phyloP scores from a whole-genome alignment of 2,113 vertebrate genomes.

The Podarcis cretensis region DNA sequence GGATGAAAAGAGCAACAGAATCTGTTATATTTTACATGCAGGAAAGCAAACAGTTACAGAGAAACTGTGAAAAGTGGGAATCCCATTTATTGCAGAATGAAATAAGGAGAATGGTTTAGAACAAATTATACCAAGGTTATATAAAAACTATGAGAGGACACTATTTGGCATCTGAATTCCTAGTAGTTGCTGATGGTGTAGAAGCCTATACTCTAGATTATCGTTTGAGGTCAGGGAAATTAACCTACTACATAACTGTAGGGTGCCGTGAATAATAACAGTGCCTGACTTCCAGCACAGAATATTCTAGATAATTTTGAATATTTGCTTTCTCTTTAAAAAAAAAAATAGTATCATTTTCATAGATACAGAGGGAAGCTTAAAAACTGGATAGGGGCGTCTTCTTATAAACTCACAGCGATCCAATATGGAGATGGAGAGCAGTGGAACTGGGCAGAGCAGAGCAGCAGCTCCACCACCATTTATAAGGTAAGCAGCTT shows the following conservation, averaged over 20 bases:
- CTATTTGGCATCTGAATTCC: background rate
- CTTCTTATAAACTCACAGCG: background rate
- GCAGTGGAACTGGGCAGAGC: no score
- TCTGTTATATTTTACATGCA: conserved; percentile 33
- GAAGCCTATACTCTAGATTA: background rate
- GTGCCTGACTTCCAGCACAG: background rate
- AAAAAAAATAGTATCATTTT: background rate
- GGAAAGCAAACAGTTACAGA: conserved; percentile 15
- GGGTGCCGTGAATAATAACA: background rate
- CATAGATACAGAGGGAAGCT: background rate
- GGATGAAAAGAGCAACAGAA: background rate
- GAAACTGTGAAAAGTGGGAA: conserved; percentile 20
- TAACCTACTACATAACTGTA: background rate
- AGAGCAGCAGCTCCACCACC: no score
- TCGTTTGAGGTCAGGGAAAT: conserved; percentile 2
- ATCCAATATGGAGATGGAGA: no score
- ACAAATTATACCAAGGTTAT: background rate
- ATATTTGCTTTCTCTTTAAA: background rate
- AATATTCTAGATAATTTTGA: background rate
- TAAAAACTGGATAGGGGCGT: background rate
- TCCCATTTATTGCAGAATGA: conserved; percentile 13
- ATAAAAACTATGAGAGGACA: conserved; percentile 1
- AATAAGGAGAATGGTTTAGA: background rate
- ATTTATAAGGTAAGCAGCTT: no score
- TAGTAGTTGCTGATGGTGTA: background rate